Evolutionary conservation across 2,113 vertebrate species (phyloP), one percentile per base, ranked within the genome.

Genomic region (Thymallus thymallus): DNA sequence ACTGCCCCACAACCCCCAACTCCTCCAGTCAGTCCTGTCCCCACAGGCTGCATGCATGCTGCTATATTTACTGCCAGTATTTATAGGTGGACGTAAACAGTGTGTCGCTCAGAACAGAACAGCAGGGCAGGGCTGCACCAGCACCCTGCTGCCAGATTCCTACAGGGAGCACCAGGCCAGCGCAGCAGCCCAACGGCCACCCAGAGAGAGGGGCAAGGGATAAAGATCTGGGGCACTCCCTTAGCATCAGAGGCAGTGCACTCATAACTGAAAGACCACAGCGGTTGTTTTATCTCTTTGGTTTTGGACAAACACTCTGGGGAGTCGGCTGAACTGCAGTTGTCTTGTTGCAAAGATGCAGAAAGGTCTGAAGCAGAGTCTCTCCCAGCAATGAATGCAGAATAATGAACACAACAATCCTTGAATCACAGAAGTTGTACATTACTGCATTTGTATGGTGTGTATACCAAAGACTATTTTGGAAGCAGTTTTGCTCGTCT

Each of bases 21-120:
- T 20, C 18, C 12, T 45, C 35, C 35, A 41, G 48, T 51, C 58
- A 16, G 14, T 16, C 45, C 29, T 32, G 45, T 26, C 29, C 30
- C 41, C n/a, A 26, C 2, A 6, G 30, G n/a, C 23, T 30, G 30
- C 60, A 68, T 20, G 13, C 63, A 65, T 5, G 48, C 29, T 18
- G 65, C 71, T 78, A 73, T 73, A 78, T 73, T 69, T 78, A 69
- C 66, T 23, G 60, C 20, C 24, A 35, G 65, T 78, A 78, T 78
- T 78, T 69, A 78, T 78, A 78, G 67, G 20, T 32, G 18, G 58
- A 55, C 9, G 26, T 65, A 30, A 45, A 73, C 14, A 32, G 20
- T 14, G 60, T 22, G 22, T 45, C n/a, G 29, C 10, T 22, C 46
- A 24, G 45, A 2, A 13, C 46, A 24, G 45, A 2, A 13, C 10